Evolutionary conservation across 2,797 vertebrate genomes (phyloP).

Genomic region (Leptodactylus fallax): DNA sequence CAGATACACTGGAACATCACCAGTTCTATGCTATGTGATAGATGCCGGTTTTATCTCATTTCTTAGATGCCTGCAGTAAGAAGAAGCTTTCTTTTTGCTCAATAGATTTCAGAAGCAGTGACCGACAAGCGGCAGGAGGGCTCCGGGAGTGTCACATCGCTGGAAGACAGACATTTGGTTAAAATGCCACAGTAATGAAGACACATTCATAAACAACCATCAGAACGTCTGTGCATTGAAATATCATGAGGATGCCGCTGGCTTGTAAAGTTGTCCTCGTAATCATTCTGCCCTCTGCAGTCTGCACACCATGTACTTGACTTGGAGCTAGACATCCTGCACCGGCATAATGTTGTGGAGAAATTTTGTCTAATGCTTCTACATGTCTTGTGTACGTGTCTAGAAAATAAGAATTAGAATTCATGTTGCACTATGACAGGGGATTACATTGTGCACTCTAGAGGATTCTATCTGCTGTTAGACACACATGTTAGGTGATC

Average conservation of each 20-base stretch:
- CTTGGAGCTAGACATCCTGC: background rate
- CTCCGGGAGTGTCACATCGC: background rate
- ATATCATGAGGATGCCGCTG: background rate
- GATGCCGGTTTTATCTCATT: background rate
- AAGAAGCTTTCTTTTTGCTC: background rate
- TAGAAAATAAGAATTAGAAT: background rate
- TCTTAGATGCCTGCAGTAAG: background rate
- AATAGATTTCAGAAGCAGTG: background rate
- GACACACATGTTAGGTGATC: too few species aligned
- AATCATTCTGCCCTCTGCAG: background rate
- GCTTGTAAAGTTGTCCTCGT: background rate
- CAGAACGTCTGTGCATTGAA: background rate
- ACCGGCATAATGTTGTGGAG: background rate
- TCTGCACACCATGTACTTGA: background rate
- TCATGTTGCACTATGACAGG: background rate
- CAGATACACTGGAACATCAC: background rate
- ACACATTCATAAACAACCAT: background rate
- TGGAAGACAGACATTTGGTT: background rate
- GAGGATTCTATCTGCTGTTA: background rate
- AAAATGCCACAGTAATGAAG: constrained; percentile 26
- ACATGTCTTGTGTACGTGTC: background rate
- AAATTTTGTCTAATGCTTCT: background rate
- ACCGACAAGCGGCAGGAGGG: background rate
- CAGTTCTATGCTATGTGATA: background rate
- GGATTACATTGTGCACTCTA: background rate